phyloP scores from a whole-genome alignment of 2,888 invertebrate genomes.

The Acleris cristana region DNA sequence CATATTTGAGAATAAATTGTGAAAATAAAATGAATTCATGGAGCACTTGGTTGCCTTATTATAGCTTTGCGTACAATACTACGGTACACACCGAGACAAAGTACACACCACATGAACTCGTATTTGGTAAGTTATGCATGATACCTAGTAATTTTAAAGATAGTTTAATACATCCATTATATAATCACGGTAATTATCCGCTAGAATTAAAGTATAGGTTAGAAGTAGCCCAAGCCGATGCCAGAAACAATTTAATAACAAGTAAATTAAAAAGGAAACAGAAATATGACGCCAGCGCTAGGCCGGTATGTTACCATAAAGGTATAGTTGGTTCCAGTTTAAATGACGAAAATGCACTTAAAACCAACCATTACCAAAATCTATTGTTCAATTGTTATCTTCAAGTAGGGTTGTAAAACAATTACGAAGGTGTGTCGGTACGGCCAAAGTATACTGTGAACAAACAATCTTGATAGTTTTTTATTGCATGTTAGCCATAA shows the following conservation, averaged over 20 bases:
- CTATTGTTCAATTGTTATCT: too few species aligned
- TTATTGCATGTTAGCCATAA: too few species aligned
- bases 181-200: constrained; percentile 24
- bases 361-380: too few species aligned
- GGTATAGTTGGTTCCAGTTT: too few species aligned
- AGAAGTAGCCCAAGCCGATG: constrained; percentile 14
- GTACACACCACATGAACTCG: too few species aligned
- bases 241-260: constrained; percentile 6
- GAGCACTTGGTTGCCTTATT: constrained; percentile 7
- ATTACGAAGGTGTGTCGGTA: too few species aligned
- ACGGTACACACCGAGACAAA: too few species aligned
- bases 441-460: too few species aligned
- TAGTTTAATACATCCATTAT: constrained; percentile 19
- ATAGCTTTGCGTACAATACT: constrained; percentile 7
- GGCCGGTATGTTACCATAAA: neutral
- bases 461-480: too few species aligned
- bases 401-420: too few species aligned
- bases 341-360: too few species aligned
- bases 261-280: neutral
- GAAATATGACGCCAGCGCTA: neutral
- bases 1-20: constrained; percentile 29
- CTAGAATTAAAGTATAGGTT: constrained; percentile 22
- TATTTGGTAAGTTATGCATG: constrained; percentile 6
- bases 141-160: constrained; percentile 25
- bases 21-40: constrained; percentile 2